Conservation (phyloP, 2,888 invertebrate species). For the Tipula lateralis region DNA sequence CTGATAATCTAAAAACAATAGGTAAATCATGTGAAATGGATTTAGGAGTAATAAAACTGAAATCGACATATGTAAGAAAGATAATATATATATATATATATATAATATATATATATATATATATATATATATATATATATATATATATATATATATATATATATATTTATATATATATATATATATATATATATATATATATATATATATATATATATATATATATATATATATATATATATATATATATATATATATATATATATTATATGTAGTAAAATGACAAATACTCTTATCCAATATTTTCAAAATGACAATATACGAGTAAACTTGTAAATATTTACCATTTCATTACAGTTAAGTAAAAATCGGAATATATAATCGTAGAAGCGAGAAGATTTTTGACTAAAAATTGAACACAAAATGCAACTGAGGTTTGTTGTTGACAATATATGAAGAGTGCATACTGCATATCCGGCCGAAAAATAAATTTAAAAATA, state of each 20-base stretch:
- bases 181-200: too few relatives aligned
- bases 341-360: not conserved
- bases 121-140: too few relatives aligned
- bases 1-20: not conserved
- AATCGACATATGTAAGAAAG: not conserved
- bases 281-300: not conserved
- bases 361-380: not conserved
- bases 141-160: too few relatives aligned
- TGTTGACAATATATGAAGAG: not conserved
- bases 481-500: not conserved
- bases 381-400: not conserved
- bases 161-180: too few relatives aligned
- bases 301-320: not conserved
- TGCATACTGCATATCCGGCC: conserved; percentile 19
- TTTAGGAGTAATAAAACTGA: not conserved
- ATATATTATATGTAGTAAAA: too few relatives aligned
- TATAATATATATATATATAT: too few relatives aligned
- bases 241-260: too few relatives aligned
- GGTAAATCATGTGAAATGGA: not conserved
- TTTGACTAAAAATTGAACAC: not conserved
- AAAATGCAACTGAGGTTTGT: not conserved
- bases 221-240: too few relatives aligned
- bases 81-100: too few relatives aligned
- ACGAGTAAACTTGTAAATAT: not conserved
- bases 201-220: too few relatives aligned